Evolutionary conservation across 1,140 invertebrate species (phyloP).

Genomic region (Drosophila nikananu): DNA sequence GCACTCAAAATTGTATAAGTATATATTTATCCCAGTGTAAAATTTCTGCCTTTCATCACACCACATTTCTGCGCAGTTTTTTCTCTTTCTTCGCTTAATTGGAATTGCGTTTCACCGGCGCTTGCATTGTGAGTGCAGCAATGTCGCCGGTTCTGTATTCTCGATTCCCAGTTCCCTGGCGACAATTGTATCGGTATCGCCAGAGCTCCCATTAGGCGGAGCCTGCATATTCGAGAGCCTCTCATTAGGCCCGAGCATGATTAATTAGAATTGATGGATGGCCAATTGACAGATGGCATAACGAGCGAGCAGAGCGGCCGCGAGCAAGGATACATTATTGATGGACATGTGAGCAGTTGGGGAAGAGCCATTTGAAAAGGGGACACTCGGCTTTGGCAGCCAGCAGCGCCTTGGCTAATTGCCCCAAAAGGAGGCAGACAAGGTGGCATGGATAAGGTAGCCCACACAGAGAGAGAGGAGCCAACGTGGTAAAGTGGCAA

Average conservation of each 20-base stretch:
- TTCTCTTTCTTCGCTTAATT: constrained; percentile 6
- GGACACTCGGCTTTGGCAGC: constrained; percentile 16
- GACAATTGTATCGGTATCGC: constrained; percentile 43
- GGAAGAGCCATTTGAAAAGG: constrained; percentile 17
- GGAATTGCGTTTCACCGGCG: constrained; percentile 11
- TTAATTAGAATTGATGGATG: constrained; percentile 81
- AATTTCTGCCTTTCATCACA: background rate
- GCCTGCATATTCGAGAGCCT: constrained; percentile 48
- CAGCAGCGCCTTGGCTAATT: constrained; percentile 54
- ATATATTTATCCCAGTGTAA: background rate
- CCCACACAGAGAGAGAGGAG: background rate
- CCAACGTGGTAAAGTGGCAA: constrained; percentile 57
- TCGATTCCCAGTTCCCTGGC: constrained; percentile 7
- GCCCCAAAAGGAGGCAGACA: constrained; percentile 18
- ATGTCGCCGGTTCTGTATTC: background rate
- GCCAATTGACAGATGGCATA: constrained; percentile 74
- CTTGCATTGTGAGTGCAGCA: constrained; percentile 29
- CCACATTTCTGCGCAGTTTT: constrained; percentile 33
- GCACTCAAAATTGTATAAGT: too few relatives aligned
- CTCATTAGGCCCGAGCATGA: constrained; percentile 73
- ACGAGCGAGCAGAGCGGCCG: constrained; percentile 30
- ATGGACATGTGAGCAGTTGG: constrained; percentile 50
- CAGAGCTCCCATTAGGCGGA: constrained; percentile 25
- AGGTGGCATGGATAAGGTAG: constrained; percentile 1
- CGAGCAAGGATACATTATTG: constrained; percentile 63